A percentile compares a stretch with the other conserved stretches of the same genome.
These are phyloP conservation scores for Nymphalis urticae DNA, from an alignment of 2,888 invertebrate genomes.

Conservation along the genomic window DNA sequence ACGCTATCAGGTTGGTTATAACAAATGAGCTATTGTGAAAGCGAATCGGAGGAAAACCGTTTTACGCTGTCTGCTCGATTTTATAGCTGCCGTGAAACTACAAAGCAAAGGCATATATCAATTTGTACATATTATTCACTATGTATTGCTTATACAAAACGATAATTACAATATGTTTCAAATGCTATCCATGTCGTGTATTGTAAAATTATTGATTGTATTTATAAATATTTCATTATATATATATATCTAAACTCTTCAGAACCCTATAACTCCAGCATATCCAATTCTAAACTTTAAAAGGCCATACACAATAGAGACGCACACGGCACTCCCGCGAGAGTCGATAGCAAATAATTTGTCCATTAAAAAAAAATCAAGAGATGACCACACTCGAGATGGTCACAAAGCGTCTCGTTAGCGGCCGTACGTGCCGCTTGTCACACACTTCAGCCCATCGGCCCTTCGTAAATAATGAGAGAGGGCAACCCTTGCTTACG, in stretches of 20 bases:
- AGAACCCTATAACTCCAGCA: no score
- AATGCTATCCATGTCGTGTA: no score
- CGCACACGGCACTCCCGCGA: conserved; percentile 55
- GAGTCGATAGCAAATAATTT: conserved; percentile 71
- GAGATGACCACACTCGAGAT: conserved; percentile 75
- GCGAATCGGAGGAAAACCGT: conserved; percentile 74
- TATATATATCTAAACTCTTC: no score
- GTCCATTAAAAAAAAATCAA: conserved; percentile 79
- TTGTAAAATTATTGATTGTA: no score
- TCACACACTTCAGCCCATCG: conserved; percentile 78
- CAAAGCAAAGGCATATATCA: not conserved
- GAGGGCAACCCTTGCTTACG: conserved; percentile 63
- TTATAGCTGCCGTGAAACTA: conserved; percentile 51
- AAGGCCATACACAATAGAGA: conserved; percentile 62
- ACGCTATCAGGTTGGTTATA: conserved; percentile 78
- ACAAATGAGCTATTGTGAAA: conserved; percentile 80
- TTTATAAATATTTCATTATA: no score
- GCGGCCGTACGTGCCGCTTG: conserved; percentile 78
- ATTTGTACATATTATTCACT: not conserved
- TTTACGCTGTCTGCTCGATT: conserved; percentile 71
- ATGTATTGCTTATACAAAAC: not conserved
- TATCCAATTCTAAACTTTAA: conserved; percentile 50
- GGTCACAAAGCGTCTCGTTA: conserved; percentile 82
- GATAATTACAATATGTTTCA: not conserved
- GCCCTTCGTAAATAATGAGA: conserved; percentile 82